Conservation (phyloP, 2,797 vertebrate genomes). For the Danio kyathit region DNA sequence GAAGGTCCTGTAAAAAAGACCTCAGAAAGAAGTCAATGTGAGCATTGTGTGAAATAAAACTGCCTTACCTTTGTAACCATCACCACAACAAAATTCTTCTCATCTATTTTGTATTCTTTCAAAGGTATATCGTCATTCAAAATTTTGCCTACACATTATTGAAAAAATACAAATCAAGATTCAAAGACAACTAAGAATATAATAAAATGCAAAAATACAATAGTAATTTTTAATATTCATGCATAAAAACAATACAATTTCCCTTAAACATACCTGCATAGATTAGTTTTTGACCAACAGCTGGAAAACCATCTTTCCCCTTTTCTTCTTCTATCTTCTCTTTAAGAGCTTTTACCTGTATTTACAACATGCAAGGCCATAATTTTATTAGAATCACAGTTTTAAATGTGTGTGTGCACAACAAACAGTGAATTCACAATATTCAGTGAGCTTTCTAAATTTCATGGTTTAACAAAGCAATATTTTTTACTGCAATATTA, state of each 20-base stretch:
- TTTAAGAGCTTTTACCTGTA: slow-evolving; percentile 79
- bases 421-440: neutral
- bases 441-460: neutral
- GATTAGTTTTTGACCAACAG: slow-evolving; percentile 80
- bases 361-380: neutral
- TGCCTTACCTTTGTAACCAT: slow-evolving; percentile 82
- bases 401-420: neutral
- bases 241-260: no score
- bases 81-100: slow-evolving; percentile 85
- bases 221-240: neutral
- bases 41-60: slow-evolving; percentile 26
- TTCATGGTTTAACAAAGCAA: no score
- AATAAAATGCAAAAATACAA: neutral
- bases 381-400: neutral
- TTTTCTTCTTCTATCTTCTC: slow-evolving; percentile 78
- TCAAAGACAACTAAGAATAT: neutral
- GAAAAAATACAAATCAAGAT: neutral
- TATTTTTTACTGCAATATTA: neutral
- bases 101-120: slow-evolving; percentile 83
- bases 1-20: neutral
- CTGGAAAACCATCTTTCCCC: slow-evolving; percentile 80
- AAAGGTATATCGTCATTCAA: slow-evolving; percentile 79
- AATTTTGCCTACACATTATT: slow-evolving; percentile 76
- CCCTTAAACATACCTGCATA: slow-evolving; percentile 76
- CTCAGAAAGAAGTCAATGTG: neutral